These are phyloP conservation scores for Microdon myrmicae DNA, from an alignment of 2,888 invertebrate genomes.

Conservation along the genomic window DNA sequence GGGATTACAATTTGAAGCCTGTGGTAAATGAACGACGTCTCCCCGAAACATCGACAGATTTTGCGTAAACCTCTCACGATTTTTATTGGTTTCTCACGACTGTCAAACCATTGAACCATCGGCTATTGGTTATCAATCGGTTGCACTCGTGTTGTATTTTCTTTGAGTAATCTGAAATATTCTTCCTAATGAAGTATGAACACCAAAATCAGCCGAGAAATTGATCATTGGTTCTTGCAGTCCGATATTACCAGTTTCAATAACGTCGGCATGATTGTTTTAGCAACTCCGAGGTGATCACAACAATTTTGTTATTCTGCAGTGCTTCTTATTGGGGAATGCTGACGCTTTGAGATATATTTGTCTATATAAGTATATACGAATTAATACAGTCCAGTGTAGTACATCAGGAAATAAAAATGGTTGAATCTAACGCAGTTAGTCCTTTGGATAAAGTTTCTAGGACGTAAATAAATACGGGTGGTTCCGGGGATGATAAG, in stretches of 20 bases:
- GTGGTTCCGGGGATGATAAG: conserved; percentile 91
- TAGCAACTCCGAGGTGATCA: conserved; percentile 93
- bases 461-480: conserved; percentile 94
- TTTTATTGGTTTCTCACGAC: conserved; percentile 96
- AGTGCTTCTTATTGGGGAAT: conserved; percentile 75
- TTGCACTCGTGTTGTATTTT: conserved; percentile 88
- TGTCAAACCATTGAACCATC: conserved; percentile 94
- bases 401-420: conserved; percentile 97
- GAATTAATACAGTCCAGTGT: conserved; percentile 98
- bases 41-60: conserved; percentile 96
- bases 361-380: conserved; percentile 93
- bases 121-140: conserved; percentile 89
- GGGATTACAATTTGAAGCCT: conserved; percentile 79
- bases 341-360: conserved; percentile 82
- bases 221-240: conserved; percentile 99
- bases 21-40: conserved; percentile 93
- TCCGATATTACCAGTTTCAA: conserved; percentile 98
- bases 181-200: conserved; percentile 96
- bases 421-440: conserved; percentile 95
- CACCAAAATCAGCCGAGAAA: conserved; percentile 96
- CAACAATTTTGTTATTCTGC: conserved; percentile 73
- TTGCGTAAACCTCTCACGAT: conserved; percentile 96
- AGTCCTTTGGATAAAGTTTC: conserved; percentile 97
- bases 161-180: conserved; percentile 78
- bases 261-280: conserved; percentile 92